Conservation (phyloP, 2,797 vertebrate genomes). For the Pteronotus mesoamericanus region DNA sequence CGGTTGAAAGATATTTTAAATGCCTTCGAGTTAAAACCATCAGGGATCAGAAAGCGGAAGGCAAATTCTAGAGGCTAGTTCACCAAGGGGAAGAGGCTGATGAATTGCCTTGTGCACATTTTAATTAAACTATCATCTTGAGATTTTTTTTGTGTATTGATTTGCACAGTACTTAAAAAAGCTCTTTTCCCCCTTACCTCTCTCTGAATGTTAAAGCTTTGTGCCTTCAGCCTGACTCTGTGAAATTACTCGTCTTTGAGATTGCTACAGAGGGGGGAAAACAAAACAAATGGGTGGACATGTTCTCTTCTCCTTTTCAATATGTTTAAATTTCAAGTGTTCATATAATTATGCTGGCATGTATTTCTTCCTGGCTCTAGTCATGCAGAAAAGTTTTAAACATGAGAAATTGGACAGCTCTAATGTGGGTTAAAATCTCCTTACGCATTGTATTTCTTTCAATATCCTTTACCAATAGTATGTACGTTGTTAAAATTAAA, state of each 20-base stretch:
- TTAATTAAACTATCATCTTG: slow-evolving; percentile 85
- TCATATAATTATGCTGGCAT: slow-evolving; percentile 84
- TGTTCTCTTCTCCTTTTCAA: slow-evolving; percentile 81
- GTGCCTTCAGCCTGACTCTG: slow-evolving; percentile 78
- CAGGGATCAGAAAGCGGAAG: slow-evolving; percentile 77
- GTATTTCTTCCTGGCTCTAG: slow-evolving; percentile 83
- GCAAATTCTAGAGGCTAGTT: slow-evolving; percentile 74
- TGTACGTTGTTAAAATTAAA: slow-evolving; percentile 78
- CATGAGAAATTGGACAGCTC: slow-evolving; percentile 82
- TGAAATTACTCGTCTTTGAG: slow-evolving; percentile 81
- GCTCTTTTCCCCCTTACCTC: slow-evolving; percentile 57
- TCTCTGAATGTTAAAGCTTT: slow-evolving; percentile 76
- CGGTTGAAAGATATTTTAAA: slow-evolving; percentile 73
- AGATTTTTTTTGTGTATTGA: slow-evolving; percentile 83
- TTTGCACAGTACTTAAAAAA: slow-evolving; percentile 81
- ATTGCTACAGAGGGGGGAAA: slow-evolving; percentile 64
- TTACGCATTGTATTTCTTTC: slow-evolving; percentile 81
- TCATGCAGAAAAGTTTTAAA: slow-evolving; percentile 84
- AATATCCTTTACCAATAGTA: slow-evolving; percentile 78
- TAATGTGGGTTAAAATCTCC: slow-evolving; percentile 82
- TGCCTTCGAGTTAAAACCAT: slow-evolving; percentile 78
- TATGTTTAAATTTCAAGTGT: slow-evolving; percentile 84
- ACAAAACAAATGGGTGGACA: slow-evolving; percentile 80
- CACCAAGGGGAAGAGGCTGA: slow-evolving; percentile 74
- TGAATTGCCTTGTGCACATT: slow-evolving; percentile 78